Conservation (phyloP, 2,888 invertebrate genomes). For the Bhutanitis thaidina region DNA sequence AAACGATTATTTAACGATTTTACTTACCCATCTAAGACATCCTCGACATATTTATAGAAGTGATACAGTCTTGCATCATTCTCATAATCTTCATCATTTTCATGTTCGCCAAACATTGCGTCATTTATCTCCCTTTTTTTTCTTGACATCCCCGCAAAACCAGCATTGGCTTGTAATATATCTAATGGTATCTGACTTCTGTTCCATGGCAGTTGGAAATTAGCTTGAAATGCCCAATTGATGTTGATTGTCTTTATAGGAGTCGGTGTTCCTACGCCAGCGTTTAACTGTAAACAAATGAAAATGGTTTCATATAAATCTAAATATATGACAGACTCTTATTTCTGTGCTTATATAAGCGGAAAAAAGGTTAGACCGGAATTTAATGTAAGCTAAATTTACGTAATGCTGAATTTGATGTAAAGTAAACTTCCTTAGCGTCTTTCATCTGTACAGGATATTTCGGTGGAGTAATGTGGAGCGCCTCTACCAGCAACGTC, state of each 20-base stretch:
- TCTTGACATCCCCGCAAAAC: conserved; percentile 48
- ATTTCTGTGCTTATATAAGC: too few species aligned
- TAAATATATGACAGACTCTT: too few species aligned
- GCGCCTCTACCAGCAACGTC: too few species aligned
- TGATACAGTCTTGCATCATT: conserved; percentile 59
- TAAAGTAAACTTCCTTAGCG: too few species aligned
- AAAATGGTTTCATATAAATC: too few species aligned
- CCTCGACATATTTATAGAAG: conserved; percentile 62
- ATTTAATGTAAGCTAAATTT: too few species aligned
- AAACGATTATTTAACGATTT: conserved; percentile 37
- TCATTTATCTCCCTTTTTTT: conserved; percentile 38
- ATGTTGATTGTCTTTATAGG: conserved; percentile 51
- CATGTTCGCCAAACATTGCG: background rate
- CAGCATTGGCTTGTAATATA: conserved; percentile 53
- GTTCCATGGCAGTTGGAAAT: conserved; percentile 71
- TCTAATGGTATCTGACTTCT: conserved; percentile 62
- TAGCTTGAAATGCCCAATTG: conserved; percentile 70
- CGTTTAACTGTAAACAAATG: conserved; percentile 50
- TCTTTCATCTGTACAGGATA: too few species aligned
- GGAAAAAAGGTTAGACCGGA: too few species aligned
- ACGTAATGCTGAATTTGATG: too few species aligned
- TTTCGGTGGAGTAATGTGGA: too few species aligned
- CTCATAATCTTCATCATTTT: conserved; percentile 34
- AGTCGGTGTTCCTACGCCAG: conserved; percentile 60
- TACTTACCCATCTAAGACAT: conserved; percentile 50